These are phyloP conservation scores for Halcyon malimbica DNA, from an alignment of 2,113 vertebrate genomes.

Conservation along the genomic window DNA sequence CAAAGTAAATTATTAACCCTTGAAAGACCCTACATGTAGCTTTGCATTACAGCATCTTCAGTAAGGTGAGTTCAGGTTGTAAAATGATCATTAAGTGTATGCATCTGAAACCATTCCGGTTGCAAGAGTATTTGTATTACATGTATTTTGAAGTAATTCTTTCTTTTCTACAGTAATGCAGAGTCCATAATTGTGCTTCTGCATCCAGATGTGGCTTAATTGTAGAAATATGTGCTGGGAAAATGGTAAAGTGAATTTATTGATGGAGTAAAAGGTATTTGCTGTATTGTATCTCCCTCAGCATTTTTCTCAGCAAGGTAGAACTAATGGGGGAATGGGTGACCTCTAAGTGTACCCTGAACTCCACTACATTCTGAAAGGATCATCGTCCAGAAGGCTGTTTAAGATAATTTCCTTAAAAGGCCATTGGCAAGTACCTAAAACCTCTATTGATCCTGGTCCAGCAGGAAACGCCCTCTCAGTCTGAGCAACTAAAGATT, in stretches of 20 bases:
- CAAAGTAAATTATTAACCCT: constrained; percentile 28
- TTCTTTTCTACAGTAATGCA: constrained; percentile 33
- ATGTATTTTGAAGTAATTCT: constrained; percentile 50
- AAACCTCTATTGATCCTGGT: constrained; percentile 20
- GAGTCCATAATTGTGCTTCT: constrained; percentile 20
- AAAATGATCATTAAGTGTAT: not conserved
- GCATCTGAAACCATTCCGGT: constrained; percentile 1
- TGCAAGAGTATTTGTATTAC: not conserved
- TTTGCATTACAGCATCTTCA: not conserved
- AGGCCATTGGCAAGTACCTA: constrained; percentile 10
- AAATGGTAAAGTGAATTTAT: constrained; percentile 47
- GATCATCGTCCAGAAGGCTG: constrained; percentile 25
- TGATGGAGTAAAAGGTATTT: constrained; percentile 19
- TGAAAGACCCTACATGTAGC: not conserved
- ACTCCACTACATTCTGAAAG: constrained; percentile 2
- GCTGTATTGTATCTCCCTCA: constrained; percentile 10
- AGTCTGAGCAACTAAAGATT: not conserved
- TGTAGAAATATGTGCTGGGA: constrained; percentile 31
- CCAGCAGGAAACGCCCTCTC: constrained; percentile 9
- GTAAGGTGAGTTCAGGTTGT: not conserved
- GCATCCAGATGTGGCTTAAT: constrained; percentile 56
- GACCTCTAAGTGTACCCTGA: constrained; percentile 49
- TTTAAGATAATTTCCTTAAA: constrained; percentile 51
- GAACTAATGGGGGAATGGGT: constrained; percentile 12
- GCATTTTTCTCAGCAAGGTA: constrained; percentile 52